These are phyloP conservation scores for Syrrhaptes paradoxus DNA, from an alignment of 2,113 vertebrate species.

Conservation along the genomic window DNA sequence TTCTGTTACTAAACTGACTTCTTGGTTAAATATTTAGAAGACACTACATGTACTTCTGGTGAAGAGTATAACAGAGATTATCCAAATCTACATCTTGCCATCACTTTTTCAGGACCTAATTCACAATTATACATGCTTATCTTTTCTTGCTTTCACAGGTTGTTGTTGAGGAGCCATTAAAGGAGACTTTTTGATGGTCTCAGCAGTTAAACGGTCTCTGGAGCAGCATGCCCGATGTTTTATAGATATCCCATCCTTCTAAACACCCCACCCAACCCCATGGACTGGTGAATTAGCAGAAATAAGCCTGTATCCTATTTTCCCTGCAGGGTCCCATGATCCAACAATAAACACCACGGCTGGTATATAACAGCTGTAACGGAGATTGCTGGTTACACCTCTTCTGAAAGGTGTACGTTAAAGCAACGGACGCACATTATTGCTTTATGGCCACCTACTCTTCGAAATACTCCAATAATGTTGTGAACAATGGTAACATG, in stretches of 20 bases:
- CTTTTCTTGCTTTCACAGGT: neutral
- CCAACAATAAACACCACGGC: neutral
- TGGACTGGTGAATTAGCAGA: neutral
- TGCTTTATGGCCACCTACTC: neutral
- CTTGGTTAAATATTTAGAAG: neutral
- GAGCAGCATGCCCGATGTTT: neutral
- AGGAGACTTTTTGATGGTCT: neutral
- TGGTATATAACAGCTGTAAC: neutral
- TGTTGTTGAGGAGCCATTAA: neutral
- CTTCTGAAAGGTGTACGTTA: neutral
- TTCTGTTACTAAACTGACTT: neutral
- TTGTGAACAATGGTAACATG: neutral
- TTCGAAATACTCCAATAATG: neutral
- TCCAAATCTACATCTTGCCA: neutral
- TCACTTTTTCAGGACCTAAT: neutral
- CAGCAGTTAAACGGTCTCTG: neutral
- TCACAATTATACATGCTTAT: neutral
- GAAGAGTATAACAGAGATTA: neutral
- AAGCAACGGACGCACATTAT: neutral
- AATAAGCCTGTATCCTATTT: neutral
- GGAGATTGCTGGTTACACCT: neutral
- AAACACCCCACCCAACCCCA: neutral
- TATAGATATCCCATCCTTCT: neutral
- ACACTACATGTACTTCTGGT: neutral
- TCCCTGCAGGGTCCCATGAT: fast-evolving